A percentile compares a stretch with the other conserved stretches of the same genome.
Evolutionary conservation across 2,888 invertebrate genomes (phyloP).

Genomic region (Ptilodon capucinus): DNA sequence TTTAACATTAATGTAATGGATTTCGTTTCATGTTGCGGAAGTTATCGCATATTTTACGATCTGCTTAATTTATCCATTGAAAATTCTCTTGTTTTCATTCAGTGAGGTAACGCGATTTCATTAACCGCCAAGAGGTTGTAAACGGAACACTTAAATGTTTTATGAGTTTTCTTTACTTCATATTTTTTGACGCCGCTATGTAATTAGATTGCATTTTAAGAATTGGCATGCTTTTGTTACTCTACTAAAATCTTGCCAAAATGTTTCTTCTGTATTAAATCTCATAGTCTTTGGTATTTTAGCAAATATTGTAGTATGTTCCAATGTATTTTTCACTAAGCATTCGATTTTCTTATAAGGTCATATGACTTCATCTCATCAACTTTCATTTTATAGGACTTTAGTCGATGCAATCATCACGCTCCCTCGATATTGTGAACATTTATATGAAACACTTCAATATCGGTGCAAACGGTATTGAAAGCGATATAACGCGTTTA

Average conservation of each 20-base stretch:
- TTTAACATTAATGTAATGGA: constrained; percentile 79
- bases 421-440: background rate
- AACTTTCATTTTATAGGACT: background rate
- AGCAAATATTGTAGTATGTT: too few species aligned
- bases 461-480: constrained; percentile 13
- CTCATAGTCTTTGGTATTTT: too few species aligned
- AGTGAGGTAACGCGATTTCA: constrained; percentile 13
- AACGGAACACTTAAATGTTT: constrained; percentile 10
- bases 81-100: constrained; percentile 34
- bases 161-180: background rate
- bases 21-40: constrained; percentile 74
- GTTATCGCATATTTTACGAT: constrained; percentile 67
- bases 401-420: background rate
- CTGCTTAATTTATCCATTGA: constrained; percentile 50
- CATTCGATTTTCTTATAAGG: background rate
- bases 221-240: background rate
- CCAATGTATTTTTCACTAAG: background rate
- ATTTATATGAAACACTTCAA: constrained; percentile 7
- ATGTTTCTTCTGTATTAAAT: too few species aligned
- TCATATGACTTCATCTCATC: background rate
- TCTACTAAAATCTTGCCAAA: too few species aligned
- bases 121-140: constrained; percentile 11
- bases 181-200: too few species aligned
- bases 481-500: constrained; percentile 20
- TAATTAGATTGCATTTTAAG: background rate